Evolutionary conservation across 2,797 vertebrate genomes (phyloP).

Genomic region (Sandelia bainsii): DNA sequence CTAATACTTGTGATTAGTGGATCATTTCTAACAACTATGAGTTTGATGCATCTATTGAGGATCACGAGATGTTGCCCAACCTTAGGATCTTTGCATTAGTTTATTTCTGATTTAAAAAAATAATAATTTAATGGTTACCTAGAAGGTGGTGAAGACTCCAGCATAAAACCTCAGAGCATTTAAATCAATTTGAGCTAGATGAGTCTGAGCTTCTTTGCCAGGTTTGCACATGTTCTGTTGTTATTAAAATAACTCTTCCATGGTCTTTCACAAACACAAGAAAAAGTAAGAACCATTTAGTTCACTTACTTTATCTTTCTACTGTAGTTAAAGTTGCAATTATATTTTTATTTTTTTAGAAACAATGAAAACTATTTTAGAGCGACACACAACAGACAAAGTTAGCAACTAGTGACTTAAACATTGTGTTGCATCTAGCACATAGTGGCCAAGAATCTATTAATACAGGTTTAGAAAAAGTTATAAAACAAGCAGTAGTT

Average conservation of each 20-base stretch:
- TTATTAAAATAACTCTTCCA: neutral
- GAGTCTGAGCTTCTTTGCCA: neutral
- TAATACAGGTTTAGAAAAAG: no score
- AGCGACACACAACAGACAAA: no score
- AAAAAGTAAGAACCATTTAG: no score
- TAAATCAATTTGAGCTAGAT: neutral
- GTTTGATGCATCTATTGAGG: constrained; percentile 9
- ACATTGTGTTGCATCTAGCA: no score
- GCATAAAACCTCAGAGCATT: neutral
- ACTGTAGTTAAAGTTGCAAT: no score
- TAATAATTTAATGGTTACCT: neutral
- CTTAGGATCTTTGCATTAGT: constrained; percentile 2
- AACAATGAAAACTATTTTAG: no score
- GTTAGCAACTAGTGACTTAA: no score
- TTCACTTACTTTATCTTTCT: neutral
- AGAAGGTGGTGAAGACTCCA: neutral
- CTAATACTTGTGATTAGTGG: constrained; percentile 1
- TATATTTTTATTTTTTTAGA: no score
- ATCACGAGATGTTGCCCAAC: constrained; percentile 5
- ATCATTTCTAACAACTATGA: constrained; percentile 4
- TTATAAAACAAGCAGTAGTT: no score
- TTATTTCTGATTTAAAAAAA: constrained; percentile 2
- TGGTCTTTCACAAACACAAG: no score
- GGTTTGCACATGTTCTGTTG: neutral
- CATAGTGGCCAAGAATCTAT: no score